These are phyloP conservation scores for Labrus mixtus DNA, from an alignment of 2,113 vertebrate species.

Conservation along the genomic window DNA sequence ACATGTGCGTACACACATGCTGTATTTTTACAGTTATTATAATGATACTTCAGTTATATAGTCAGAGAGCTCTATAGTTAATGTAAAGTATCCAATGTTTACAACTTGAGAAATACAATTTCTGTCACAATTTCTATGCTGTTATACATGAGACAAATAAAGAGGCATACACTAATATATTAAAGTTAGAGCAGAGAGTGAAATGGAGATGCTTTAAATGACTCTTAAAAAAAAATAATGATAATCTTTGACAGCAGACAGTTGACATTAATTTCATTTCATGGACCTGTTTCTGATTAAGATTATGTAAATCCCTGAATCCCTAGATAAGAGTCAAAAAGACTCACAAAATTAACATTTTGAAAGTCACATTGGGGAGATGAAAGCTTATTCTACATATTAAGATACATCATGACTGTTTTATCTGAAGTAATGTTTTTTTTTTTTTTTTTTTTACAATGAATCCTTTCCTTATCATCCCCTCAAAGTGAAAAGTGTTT, in stretches of 20 bases:
- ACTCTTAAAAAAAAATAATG: background rate
- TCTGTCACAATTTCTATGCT: background rate
- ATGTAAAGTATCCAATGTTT: background rate
- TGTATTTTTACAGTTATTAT: background rate
- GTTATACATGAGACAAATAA: slow-evolving; percentile 9
- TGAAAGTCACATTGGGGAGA: too few relatives aligned
- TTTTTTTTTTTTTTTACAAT: too few relatives aligned
- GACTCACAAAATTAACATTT: too few relatives aligned
- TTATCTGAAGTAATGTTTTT: too few relatives aligned
- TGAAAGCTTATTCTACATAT: too few relatives aligned
- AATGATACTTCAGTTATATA: too few relatives aligned
- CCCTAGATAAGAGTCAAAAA: too few relatives aligned
- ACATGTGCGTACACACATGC: too few relatives aligned
- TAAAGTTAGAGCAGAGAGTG: background rate
- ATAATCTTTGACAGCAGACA: slow-evolving; percentile 37
- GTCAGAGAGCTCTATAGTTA: too few relatives aligned
- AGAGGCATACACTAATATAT: slow-evolving; percentile 1
- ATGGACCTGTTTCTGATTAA: slow-evolving; percentile 13
- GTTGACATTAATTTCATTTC: slow-evolving; percentile 54
- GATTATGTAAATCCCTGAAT: too few relatives aligned
- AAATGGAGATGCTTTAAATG: background rate
- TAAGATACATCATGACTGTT: too few relatives aligned
- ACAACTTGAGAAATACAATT: background rate
- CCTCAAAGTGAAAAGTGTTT: background rate
- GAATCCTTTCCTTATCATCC: too few relatives aligned